Conservation (phyloP, 2,797 vertebrate species). For the Delichon dasypus region DNA sequence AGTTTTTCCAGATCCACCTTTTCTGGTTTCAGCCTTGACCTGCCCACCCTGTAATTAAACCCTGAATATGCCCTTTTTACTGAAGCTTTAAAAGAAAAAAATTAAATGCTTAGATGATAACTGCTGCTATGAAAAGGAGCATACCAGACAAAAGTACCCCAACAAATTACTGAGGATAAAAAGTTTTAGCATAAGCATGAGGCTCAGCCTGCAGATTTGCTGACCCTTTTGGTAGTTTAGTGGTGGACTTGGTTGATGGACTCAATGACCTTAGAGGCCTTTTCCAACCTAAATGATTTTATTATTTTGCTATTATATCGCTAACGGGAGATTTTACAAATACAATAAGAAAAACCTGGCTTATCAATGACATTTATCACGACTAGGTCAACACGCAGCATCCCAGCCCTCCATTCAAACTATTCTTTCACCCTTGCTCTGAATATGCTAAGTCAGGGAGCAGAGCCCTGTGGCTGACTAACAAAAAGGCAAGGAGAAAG, state of each 20-base stretch:
- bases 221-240: neutral
- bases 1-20: neutral
- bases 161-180: neutral
- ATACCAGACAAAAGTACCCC: neutral
- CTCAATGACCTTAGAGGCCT: neutral
- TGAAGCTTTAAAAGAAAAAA: neutral
- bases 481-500: neutral
- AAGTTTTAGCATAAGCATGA: neutral
- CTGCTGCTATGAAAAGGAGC: neutral
- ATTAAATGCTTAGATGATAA: neutral
- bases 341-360: neutral
- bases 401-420: neutral
- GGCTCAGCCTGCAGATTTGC: neutral
- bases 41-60: neutral
- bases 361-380: neutral
- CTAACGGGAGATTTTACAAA: neutral
- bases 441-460: neutral
- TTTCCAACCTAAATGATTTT: neutral
- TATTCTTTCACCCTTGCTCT: neutral
- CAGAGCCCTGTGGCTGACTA: neutral
- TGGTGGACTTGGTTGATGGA: too few species aligned
- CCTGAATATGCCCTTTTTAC: neutral
- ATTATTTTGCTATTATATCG: neutral
- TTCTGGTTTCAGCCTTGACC: neutral
- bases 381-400: neutral